Percentiles rank a stretch among this genome's conserved stretches.
Evolutionary conservation across 1,140 invertebrate genomes (phyloP).

Genomic region (Pissodes strobi): DNA sequence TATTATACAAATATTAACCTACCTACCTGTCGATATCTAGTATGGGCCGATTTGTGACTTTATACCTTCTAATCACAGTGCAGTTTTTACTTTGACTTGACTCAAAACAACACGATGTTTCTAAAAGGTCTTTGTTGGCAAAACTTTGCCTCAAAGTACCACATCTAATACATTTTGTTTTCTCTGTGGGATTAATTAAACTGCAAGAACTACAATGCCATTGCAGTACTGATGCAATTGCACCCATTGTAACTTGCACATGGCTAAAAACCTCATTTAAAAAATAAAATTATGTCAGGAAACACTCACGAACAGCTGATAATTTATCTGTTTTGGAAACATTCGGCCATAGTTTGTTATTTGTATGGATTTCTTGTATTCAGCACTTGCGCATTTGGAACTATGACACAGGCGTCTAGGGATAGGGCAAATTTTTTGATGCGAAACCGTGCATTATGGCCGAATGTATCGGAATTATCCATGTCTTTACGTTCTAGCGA

Average conservation of each 20-base stretch:
- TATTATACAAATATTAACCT: no score
- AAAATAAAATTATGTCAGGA: constrained; percentile 31
- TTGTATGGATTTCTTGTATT: constrained; percentile 16
- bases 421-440: no score
- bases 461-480: no score
- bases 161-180: constrained; percentile 78
- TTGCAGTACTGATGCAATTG: constrained; percentile 86
- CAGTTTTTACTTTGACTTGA: constrained; percentile 36
- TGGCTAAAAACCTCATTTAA: constrained; percentile 45
- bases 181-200: constrained; percentile 84
- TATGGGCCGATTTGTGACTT: constrained; percentile 9
- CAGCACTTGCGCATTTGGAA: constrained; percentile 14
- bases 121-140: constrained; percentile 29
- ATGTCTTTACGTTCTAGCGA: no score
- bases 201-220: constrained; percentile 86
- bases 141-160: constrained; percentile 57
- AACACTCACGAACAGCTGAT: constrained; percentile 39
- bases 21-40: constrained; percentile 23
- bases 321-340: constrained; percentile 37
- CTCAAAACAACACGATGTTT: constrained; percentile 23
- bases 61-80: constrained; percentile 46
- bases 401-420: no score
- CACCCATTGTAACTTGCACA: constrained; percentile 69
- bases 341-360: background rate
- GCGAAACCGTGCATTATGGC: no score